Conservation (phyloP, 1,140 invertebrate species). For the Himalopsyche phryganea region DNA sequence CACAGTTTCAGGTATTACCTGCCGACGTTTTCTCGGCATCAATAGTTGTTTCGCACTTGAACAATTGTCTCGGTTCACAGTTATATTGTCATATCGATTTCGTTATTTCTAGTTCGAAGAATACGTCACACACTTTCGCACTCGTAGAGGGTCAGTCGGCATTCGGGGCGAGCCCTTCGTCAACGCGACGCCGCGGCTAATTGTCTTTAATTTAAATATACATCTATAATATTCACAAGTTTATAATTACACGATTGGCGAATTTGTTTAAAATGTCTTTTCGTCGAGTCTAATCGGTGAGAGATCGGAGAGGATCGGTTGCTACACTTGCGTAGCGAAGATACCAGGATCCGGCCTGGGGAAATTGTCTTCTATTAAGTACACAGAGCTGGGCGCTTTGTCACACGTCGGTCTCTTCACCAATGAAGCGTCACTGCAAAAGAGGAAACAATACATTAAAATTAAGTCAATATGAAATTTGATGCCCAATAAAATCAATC, state of each 20-base stretch:
- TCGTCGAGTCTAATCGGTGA: conserved; percentile 33
- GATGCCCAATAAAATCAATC: background rate
- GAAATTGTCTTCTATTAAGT: conserved; percentile 52
- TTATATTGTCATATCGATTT: too few species aligned
- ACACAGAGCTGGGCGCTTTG: conserved; percentile 37
- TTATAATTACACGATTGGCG: conserved; percentile 18
- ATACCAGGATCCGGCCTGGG: conserved; percentile 44
- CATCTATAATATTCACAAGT: conserved; percentile 15
- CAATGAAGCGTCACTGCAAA: conserved; percentile 52
- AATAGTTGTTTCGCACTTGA: too few species aligned
- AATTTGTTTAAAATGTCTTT: conserved; percentile 22
- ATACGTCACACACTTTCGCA: too few species aligned
- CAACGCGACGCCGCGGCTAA: conserved; percentile 15
- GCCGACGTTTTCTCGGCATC: too few species aligned
- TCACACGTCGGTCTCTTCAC: conserved; percentile 50
- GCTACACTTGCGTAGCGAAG: conserved; percentile 55
- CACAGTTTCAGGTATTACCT: too few species aligned
- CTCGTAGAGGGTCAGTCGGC: too few species aligned
- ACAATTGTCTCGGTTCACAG: too few species aligned
- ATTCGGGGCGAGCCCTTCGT: conserved; percentile 7
- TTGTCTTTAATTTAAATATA: conserved; percentile 10
- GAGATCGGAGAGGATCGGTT: conserved; percentile 31
- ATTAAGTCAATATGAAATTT: background rate
- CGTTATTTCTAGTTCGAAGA: too few species aligned
- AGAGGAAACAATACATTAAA: conserved; percentile 26